These are phyloP conservation scores for Mactromeris polynyma DNA, from an alignment of 2,888 invertebrate species.

Conservation along the genomic window DNA sequence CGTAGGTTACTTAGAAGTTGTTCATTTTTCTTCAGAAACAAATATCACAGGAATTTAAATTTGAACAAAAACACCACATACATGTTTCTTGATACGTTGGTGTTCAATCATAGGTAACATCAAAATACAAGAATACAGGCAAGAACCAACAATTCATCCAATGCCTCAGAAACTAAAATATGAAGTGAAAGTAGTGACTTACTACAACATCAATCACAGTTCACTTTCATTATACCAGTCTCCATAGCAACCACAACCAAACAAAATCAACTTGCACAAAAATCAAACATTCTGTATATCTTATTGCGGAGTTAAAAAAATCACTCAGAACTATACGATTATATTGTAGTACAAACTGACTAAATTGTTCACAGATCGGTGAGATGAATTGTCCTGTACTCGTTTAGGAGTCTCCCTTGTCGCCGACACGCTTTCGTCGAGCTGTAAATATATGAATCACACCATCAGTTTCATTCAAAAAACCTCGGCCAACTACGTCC, in stretches of 20 bases:
- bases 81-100: too few species aligned
- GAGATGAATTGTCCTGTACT: background rate
- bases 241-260: slow-evolving; percentile 18
- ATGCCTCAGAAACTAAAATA: too few species aligned
- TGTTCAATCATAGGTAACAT: too few species aligned
- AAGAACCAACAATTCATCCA: too few species aligned
- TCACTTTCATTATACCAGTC: background rate
- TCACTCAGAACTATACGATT: background rate
- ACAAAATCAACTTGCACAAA: background rate
- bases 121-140: too few species aligned
- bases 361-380: slow-evolving; percentile 31
- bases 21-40: too few species aligned
- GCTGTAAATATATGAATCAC: slow-evolving; percentile 50
- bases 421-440: slow-evolving; percentile 58
- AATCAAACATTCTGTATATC: background rate
- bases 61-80: too few species aligned
- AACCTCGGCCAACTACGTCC: too few species aligned
- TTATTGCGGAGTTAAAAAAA: background rate
- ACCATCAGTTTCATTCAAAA: too few species aligned
- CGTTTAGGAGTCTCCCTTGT: slow-evolving; percentile 64
- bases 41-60: too few species aligned
- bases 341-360: slow-evolving; percentile 23
- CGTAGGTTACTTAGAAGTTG: too few species aligned
- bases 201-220: background rate
- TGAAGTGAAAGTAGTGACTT: too few species aligned